phyloP scores from a whole-genome alignment of 2,888 invertebrate genomes.

The Xiphydria camelus region DNA sequence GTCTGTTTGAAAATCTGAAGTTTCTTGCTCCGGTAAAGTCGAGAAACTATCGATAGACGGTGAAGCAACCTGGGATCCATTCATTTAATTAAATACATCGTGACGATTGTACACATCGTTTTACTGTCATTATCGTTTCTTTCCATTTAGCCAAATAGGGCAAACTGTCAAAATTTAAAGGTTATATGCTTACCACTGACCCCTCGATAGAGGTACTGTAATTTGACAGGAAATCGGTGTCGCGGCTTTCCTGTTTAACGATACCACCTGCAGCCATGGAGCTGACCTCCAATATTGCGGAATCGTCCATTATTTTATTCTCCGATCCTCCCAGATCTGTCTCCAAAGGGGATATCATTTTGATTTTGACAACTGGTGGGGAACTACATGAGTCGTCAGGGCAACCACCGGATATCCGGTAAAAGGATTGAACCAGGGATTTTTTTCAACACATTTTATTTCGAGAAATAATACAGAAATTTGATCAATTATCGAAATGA shows the following conservation, averaged over 20 bases:
- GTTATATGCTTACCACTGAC: conserved; percentile 43
- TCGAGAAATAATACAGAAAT: too few species aligned
- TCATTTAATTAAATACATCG: too few species aligned
- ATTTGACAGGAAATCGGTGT: conserved; percentile 49
- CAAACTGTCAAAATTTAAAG: background rate
- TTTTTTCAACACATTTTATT: too few species aligned
- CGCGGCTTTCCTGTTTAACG: conserved; percentile 43
- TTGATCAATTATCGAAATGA: too few species aligned
- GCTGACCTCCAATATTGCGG: conserved; percentile 51
- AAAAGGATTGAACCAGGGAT: too few species aligned
- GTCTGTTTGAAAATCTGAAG: conserved; percentile 62
- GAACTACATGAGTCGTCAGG: too few species aligned
- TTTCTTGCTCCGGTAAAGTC: conserved; percentile 64
- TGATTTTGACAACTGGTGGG: conserved; percentile 1
- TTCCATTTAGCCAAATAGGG: too few species aligned
- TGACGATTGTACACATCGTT: too few species aligned
- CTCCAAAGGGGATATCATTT: conserved; percentile 51
- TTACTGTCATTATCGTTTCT: too few species aligned
- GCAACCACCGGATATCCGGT: too few species aligned
- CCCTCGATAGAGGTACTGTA: conserved; percentile 53
- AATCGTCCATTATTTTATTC: conserved; percentile 34
- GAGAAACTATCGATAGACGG: conserved; percentile 66
- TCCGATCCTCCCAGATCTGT: conserved; percentile 37
- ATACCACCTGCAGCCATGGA: conserved; percentile 42
- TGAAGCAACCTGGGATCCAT: conserved; percentile 63